Conservation (phyloP, 1,140 invertebrate genomes). For the Aleiodes sp. region DNA sequence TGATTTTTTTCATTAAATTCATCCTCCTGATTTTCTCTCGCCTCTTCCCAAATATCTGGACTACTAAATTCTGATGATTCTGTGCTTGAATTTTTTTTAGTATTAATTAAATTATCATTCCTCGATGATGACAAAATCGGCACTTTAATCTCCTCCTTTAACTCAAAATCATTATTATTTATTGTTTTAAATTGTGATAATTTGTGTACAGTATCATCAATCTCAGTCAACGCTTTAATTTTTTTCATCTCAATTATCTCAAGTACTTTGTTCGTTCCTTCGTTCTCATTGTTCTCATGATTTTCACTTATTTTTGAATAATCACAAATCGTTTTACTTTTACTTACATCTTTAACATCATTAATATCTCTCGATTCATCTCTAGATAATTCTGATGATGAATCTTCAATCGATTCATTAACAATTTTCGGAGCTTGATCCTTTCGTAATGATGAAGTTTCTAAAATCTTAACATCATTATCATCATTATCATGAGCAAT, state of each 20-base stretch:
- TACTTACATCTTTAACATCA: constrained; percentile 8
- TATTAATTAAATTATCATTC: background rate
- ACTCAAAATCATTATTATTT: background rate
- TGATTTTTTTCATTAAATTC: constrained; percentile 9
- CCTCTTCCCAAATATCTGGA: constrained; percentile 32
- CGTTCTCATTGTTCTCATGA: background rate
- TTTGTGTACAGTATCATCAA: background rate
- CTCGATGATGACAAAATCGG: background rate
- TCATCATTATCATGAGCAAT: background rate
- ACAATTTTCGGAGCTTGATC: background rate
- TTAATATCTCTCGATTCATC: background rate
- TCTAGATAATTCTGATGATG: background rate
- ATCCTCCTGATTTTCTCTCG: constrained; percentile 28
- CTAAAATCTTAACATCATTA: constrained; percentile 4
- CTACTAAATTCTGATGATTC: background rate
- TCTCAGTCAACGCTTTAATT: constrained; percentile 34
- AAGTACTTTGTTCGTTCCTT: constrained; percentile 46
- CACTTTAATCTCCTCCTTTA: background rate
- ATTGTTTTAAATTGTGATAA: background rate
- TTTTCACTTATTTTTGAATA: background rate
- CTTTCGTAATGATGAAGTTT: constrained; percentile 18
- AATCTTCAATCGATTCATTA: constrained; percentile 15
- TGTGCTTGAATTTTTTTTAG: background rate
- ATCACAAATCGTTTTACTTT: background rate
- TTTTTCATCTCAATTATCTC: constrained; percentile 54